Evolutionary conservation across 2,113 vertebrate genomes (phyloP), one percentile per base, ranked within the genome.

Genomic region (Osmerus eperlanus): DNA sequence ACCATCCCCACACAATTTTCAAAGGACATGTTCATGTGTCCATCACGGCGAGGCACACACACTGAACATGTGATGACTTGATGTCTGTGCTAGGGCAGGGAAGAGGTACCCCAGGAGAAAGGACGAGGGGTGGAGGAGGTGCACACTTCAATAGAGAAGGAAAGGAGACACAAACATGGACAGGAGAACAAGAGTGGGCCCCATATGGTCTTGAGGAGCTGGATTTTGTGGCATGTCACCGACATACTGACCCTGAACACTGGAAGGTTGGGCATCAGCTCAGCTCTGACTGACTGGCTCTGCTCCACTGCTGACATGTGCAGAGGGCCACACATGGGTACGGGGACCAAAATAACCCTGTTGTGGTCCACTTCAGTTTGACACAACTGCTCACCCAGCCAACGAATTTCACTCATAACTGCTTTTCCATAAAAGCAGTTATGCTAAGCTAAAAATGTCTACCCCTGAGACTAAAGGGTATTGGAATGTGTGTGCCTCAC

Each of bases 281-380:
- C 75, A 12, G 4, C 74, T 82, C 78, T 79, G 85, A 78, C 29
- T 76, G 80, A 84, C 79, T 79, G 86, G 80, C 82, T 87, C 78
- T 75, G 77, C 84, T 85, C 82, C 78, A 79, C 79, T 82, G 84
- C 82, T 86, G 84, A 87, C 77, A 74, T 60, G 78, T 85, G 82
- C 82, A 85, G 72, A 79, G 73, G 68, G 69, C 64, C 68, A 59
- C 78, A 76, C 80, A 66, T 81, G 76, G 66, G 77, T 78, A 78
- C 73, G 8, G 84, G 78, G 79, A 85, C 84, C 65, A 73, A 89
- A 91, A 91, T 86, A 90, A 80, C 80, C 80, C 64, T 2, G 72
- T 73, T 58, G 58, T 74, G 77, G 72, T 83, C 77, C 76, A 52
- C 71, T 70, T 65, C 72, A 21, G 83, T 69, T 67, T 82, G 73